Evolutionary conservation across 2,797 vertebrate genomes (phyloP).

Genomic region (Erithacus rubecula): DNA sequence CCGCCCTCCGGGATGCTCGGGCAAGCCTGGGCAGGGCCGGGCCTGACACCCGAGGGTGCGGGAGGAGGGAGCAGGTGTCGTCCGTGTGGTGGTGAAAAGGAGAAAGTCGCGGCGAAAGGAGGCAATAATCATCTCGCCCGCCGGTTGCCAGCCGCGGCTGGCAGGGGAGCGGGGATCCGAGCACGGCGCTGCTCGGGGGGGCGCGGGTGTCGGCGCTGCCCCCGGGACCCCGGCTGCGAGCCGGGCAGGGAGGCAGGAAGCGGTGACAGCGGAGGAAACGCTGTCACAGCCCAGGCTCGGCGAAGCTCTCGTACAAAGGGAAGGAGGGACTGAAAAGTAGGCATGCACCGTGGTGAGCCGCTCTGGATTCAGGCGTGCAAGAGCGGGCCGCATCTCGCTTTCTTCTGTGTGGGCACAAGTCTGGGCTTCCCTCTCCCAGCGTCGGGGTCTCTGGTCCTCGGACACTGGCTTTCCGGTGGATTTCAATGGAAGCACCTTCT

Average conservation of each 20-base stretch:
- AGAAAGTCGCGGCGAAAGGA: background rate
- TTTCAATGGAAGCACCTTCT: background rate
- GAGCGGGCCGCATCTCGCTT: background rate
- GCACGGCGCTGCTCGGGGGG: background rate
- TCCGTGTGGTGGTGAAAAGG: background rate
- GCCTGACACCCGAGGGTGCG: background rate
- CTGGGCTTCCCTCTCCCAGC: background rate
- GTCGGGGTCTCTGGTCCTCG: background rate
- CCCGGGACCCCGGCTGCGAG: background rate
- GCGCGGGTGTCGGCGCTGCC: background rate
- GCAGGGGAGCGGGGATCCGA: background rate
- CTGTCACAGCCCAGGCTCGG: background rate
- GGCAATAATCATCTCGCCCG: background rate
- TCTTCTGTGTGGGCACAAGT: background rate
- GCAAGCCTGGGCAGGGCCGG: background rate
- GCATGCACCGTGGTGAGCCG: background rate
- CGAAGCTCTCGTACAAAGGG: slow-evolving; percentile 8
- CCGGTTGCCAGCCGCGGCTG: background rate
- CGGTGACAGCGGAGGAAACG: background rate
- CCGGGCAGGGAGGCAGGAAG: background rate
- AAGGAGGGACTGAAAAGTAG: slow-evolving; percentile 6
- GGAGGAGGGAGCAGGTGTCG: background rate
- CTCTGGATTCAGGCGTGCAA: background rate
- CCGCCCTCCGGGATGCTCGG: background rate
- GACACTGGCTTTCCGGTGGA: background rate